phyloP scores from a whole-genome alignment of 2,888 invertebrate genomes.

The Oligia latruncula region DNA sequence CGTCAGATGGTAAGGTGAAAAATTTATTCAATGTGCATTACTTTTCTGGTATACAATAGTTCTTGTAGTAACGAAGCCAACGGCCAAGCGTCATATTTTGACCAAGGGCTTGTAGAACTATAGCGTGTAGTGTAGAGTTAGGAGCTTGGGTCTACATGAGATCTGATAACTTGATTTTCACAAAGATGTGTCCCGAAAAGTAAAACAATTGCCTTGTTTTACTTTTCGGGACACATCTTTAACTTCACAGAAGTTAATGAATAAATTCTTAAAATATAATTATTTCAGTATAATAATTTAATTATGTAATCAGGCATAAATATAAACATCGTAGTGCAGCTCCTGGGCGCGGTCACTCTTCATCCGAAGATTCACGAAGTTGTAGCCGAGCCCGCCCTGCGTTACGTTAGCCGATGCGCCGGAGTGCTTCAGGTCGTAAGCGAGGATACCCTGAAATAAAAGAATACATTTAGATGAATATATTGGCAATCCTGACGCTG shows the following conservation, averaged over 20 bases:
- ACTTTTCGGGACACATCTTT: too few species aligned
- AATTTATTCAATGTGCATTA: too few species aligned
- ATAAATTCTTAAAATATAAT: background rate
- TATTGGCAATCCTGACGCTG: background rate
- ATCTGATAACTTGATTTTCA: too few species aligned
- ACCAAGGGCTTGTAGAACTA: too few species aligned
- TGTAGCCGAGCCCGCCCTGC: constrained; percentile 77
- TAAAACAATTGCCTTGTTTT: too few species aligned
- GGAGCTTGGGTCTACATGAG: too few species aligned
- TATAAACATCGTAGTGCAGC: constrained; percentile 65
- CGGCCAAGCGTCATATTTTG: too few species aligned
- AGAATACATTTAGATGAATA: background rate
- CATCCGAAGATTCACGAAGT: constrained; percentile 79
- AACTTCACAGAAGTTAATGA: background rate
- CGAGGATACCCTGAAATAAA: constrained; percentile 75
- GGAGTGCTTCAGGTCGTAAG: constrained; percentile 67
- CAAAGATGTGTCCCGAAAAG: background rate
- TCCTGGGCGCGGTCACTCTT: constrained; percentile 76
- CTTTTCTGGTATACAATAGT: too few species aligned
- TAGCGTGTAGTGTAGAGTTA: too few species aligned
- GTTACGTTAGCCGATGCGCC: constrained; percentile 81
- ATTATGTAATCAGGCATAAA: constrained; percentile 48
- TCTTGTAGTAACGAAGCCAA: too few species aligned
- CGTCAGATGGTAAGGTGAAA: too few species aligned
- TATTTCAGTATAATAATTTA: background rate